Percentiles rank a stretch among this genome's conserved stretches.
These are phyloP conservation scores for Bufo gargarizans DNA, from an alignment of 2,113 vertebrate species.

Conservation along the genomic window DNA sequence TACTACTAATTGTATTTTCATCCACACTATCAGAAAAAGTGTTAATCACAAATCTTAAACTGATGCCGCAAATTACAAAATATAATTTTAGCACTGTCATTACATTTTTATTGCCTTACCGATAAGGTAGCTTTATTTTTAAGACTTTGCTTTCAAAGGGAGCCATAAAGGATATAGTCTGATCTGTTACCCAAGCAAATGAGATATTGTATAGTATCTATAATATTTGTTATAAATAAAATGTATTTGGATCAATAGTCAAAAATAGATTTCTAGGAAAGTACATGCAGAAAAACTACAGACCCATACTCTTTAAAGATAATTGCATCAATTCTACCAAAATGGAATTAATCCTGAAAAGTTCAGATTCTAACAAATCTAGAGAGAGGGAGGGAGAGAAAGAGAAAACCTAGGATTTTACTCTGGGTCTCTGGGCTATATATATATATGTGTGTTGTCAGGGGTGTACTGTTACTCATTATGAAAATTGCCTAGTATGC, in stretches of 20 bases:
- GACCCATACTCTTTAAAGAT: not conserved
- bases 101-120: slow-evolving; percentile 25
- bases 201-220: not conserved
- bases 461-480: too few species aligned
- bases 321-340: too few species aligned
- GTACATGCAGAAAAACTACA: not conserved
- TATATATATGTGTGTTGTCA: too few species aligned
- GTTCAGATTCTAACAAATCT: too few species aligned
- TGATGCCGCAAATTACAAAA: slow-evolving; percentile 40
- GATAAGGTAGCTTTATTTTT: slow-evolving; percentile 13
- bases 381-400: too few species aligned
- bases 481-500: too few species aligned
- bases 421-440: too few species aligned
- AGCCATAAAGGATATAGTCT: not conserved
- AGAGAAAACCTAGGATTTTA: too few species aligned
- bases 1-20: slow-evolving; percentile 45
- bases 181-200: not conserved
- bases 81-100: slow-evolving; percentile 38
- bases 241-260: not conserved
- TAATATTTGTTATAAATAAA: not conserved
- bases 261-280: not conserved
- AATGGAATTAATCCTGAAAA: too few species aligned
- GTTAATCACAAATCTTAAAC: slow-evolving; percentile 49
- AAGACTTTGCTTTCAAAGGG: not conserved
- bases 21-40: slow-evolving; percentile 45